A percentile compares a stretch with the other conserved stretches of the same genome.
phyloP scores from a whole-genome alignment of 1,140 invertebrate genomes.

The Anoplophora glabripennis region DNA sequence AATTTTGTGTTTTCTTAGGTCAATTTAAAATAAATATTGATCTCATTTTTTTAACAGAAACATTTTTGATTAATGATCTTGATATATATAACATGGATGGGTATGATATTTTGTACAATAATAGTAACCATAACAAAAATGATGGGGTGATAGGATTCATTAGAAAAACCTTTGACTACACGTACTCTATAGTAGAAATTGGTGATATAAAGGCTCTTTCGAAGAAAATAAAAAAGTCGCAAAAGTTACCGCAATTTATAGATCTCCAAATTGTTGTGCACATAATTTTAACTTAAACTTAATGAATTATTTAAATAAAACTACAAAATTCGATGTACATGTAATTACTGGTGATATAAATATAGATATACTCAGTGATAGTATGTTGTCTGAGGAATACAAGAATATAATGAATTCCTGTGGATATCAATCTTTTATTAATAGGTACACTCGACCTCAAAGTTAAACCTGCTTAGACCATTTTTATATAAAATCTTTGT shows the following conservation, averaged over 20 bases:
- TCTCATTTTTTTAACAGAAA: slow-evolving; percentile 1
- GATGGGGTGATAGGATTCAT: neutral
- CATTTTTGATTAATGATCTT: neutral
- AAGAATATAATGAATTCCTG: neutral
- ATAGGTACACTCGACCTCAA: too few species aligned
- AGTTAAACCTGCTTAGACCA: neutral
- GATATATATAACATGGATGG: neutral
- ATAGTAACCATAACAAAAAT: slow-evolving; percentile 5
- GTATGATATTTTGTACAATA: slow-evolving; percentile 3
- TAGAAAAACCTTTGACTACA: neutral
- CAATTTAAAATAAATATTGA: neutral
- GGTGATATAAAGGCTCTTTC: neutral
- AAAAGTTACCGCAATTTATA: neutral
- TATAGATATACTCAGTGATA: slow-evolving; percentile 2
- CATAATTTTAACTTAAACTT: neutral
- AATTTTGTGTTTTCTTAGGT: too few species aligned
- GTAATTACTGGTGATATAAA: slow-evolving; percentile 6
- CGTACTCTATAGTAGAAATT: too few species aligned
- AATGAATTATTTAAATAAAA: neutral
- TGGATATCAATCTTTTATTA: neutral
- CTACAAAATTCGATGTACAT: neutral
- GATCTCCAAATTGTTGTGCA: neutral
- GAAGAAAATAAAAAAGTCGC: neutral
- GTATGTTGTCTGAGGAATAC: neutral
- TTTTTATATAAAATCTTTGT: neutral